These are phyloP conservation scores for Prenolepis imparis DNA, from an alignment of 2,888 invertebrate species.

Conservation along the genomic window DNA sequence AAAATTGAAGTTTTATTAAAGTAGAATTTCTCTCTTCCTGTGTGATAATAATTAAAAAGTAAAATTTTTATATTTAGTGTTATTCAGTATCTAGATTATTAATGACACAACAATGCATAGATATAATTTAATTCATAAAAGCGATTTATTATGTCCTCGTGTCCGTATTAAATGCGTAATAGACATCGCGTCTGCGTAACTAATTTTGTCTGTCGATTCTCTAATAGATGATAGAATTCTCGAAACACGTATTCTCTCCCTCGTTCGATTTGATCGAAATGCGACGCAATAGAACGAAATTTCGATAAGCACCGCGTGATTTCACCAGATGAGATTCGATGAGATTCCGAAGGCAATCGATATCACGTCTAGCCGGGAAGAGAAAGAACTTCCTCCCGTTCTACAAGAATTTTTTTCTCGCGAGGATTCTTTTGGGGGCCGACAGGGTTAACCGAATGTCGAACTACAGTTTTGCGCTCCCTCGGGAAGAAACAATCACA, in stretches of 20 bases:
- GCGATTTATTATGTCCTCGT: not conserved
- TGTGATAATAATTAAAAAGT: not conserved
- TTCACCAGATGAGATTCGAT: constrained; percentile 21
- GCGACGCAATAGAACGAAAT: not conserved
- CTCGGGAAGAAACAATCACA: constrained; percentile 40
- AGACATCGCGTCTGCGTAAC: not conserved
- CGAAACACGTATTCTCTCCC: not conserved
- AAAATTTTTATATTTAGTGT: not conserved
- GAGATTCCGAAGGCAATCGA: constrained; percentile 7
- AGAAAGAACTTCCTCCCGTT: not conserved
- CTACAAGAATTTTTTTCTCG: not conserved
- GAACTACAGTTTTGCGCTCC: constrained; percentile 10
- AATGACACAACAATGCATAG: too few species aligned
- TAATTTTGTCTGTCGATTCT: not conserved
- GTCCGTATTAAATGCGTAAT: not conserved
- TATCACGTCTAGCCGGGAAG: not conserved
- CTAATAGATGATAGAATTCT: not conserved
- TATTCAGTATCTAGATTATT: too few species aligned
- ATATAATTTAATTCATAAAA: not conserved
- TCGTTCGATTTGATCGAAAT: constrained; percentile 9
- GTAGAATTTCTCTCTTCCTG: not conserved
- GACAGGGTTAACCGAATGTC: constrained; percentile 24
- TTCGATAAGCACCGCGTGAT: constrained; percentile 17
- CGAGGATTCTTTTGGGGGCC: not conserved
- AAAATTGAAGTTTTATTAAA: not conserved